Conservation (phyloP, 2,797 vertebrate species). For the Sebastes umbrosus region DNA sequence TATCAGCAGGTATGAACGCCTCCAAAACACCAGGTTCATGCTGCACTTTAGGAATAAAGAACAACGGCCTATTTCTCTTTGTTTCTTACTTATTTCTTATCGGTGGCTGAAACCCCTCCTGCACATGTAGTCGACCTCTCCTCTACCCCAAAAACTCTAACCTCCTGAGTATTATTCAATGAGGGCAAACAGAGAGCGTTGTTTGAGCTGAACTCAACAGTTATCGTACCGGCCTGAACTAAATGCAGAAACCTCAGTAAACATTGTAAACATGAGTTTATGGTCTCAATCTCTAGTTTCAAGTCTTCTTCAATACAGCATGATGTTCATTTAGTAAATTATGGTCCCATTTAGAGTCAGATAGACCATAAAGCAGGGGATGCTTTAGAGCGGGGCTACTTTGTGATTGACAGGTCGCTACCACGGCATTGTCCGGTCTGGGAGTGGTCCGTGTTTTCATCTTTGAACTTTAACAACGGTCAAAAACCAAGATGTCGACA, state of each 20-base stretch:
- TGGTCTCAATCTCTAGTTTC: not conserved
- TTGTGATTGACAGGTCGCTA: not conserved
- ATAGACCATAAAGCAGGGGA: not conserved
- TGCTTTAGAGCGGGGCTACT: not conserved
- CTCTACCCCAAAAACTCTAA: not conserved
- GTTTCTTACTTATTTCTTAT: not conserved
- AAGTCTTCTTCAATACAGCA: not conserved
- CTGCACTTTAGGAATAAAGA: not conserved
- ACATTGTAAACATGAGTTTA: not conserved
- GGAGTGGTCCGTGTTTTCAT: not conserved
- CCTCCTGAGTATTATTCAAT: not conserved
- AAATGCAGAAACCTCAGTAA: not conserved
- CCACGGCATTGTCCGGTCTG: not conserved
- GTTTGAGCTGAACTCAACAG: not conserved
- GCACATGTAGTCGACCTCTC: not conserved
- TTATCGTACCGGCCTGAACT: not conserved
- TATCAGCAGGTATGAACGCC: not conserved
- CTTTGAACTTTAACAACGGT: not conserved
- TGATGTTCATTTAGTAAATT: not conserved
- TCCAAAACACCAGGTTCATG: not conserved
- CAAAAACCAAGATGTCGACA: no score
- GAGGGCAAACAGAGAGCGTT: not conserved
- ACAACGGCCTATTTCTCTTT: conserved; percentile 1
- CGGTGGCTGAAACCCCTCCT: conserved; percentile 9
- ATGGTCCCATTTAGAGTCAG: not conserved